Evolutionary conservation across 2,113 vertebrate genomes (phyloP).

Genomic region (Pao palembangensis): DNA sequence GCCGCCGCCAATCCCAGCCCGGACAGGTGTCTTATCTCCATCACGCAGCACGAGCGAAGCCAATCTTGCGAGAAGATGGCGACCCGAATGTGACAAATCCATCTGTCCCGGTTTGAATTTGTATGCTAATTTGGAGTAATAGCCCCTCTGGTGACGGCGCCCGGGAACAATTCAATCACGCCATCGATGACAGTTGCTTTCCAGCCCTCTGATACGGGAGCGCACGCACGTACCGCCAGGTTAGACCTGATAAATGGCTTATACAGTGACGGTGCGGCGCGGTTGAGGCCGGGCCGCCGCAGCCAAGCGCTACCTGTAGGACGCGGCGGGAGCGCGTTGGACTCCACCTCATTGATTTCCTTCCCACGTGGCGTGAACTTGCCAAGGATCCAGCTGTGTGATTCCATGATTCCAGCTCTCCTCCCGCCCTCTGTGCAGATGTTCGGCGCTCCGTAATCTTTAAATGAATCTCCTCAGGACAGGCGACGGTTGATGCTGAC

Average conservation of each 20-base stretch:
- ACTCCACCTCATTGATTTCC: conserved; percentile 59
- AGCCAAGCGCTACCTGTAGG: conserved; percentile 17
- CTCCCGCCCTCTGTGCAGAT: conserved; percentile 16
- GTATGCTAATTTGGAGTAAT: conserved; percentile 86
- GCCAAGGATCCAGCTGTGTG: not conserved
- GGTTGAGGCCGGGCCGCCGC: conserved; percentile 50
- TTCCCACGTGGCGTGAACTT: conserved; percentile 27
- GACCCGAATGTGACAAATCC: conserved; percentile 82
- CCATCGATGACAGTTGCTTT: conserved; percentile 75
- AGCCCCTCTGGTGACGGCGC: conserved; percentile 80
- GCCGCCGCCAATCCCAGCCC: conserved; percentile 47
- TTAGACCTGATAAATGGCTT: conserved; percentile 74
- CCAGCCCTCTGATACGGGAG: conserved; percentile 63
- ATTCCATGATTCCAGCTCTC: too few species aligned
- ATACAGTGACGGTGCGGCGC: conserved; percentile 55
- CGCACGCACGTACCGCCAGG: conserved; percentile 56
- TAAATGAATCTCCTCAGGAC: conserved; percentile 70
- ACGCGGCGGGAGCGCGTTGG: conserved; percentile 32
- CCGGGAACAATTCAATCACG: conserved; percentile 81
- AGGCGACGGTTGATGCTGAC: conserved; percentile 59
- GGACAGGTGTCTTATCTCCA: conserved; percentile 82
- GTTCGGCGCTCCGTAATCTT: conserved; percentile 59
- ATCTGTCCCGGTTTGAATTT: conserved; percentile 83
- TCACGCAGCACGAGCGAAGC: conserved; percentile 72
- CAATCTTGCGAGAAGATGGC: conserved; percentile 77